These are phyloP conservation scores for Drosophila insularis DNA, from an alignment of 1,140 invertebrate genomes.

Conservation along the genomic window DNA sequence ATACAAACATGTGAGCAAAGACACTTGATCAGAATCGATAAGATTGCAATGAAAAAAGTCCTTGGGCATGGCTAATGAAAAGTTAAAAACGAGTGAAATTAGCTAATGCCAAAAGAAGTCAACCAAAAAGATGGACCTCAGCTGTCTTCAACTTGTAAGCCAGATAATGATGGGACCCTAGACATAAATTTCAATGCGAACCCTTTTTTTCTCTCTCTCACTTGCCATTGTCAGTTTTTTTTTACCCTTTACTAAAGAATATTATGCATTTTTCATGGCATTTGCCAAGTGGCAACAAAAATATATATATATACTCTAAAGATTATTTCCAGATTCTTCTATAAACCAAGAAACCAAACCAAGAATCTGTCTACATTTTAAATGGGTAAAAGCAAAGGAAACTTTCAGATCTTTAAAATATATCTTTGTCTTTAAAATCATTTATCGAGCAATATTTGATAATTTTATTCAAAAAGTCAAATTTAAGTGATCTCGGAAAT, in stretches of 20 bases:
- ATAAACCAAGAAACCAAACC: too few species aligned
- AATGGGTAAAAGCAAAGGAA: too few species aligned
- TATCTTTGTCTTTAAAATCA: too few species aligned
- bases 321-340: too few species aligned
- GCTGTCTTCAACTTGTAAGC: conserved; percentile 2
- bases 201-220: neutral
- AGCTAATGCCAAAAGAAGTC: neutral
- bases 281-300: neutral
- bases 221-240: neutral
- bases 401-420: too few species aligned
- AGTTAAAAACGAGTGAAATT: neutral
- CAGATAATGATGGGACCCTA: neutral
- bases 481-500: too few species aligned
- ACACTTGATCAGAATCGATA: neutral
- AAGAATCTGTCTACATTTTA: too few species aligned
- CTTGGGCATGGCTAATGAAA: neutral
- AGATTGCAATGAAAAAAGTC: neutral
- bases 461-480: too few species aligned
- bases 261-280: too few species aligned
- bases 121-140: neutral
- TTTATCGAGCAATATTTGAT: too few species aligned
- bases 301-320: too few species aligned
- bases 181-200: conserved; percentile 3
- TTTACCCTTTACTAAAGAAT: neutral
- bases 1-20: neutral